Conservation (phyloP, 2,888 invertebrate species). For the Lasioglossum villosulum region DNA sequence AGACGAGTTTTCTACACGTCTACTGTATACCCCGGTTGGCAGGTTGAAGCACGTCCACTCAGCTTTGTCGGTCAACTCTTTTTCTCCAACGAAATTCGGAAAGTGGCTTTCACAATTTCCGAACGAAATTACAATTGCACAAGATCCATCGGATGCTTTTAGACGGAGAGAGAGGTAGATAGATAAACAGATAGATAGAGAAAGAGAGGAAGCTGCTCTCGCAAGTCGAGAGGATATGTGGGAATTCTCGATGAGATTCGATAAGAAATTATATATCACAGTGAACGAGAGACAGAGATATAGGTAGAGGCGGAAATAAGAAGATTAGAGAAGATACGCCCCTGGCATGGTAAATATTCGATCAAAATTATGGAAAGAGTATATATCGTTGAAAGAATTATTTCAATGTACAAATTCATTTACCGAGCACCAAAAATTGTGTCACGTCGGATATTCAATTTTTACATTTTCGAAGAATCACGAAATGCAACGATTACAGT, state of each 20-base stretch:
- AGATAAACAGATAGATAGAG: background rate
- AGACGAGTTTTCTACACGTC: background rate
- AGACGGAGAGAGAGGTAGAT: conserved; percentile 16
- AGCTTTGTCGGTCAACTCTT: conserved; percentile 8
- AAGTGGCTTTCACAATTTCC: conserved; percentile 61
- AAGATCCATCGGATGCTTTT: background rate
- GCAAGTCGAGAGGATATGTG: conserved; percentile 1
- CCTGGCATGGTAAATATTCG: too few species aligned
- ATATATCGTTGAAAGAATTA: too few species aligned
- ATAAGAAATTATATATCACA: background rate
- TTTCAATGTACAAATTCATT: too few species aligned
- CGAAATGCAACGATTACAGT: too few species aligned
- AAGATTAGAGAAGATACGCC: too few species aligned
- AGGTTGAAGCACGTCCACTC: conserved; percentile 7
- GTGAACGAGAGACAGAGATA: conserved; percentile 40
- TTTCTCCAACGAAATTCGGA: conserved; percentile 63
- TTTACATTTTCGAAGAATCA: too few species aligned
- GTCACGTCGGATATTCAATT: too few species aligned
- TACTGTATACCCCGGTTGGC: background rate
- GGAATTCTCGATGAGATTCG: conserved; percentile 25
- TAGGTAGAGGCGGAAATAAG: too few species aligned
- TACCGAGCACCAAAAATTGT: too few species aligned
- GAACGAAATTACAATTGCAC: conserved; percentile 66
- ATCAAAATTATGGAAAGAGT: too few species aligned
- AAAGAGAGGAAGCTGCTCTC: background rate